Conservation (phyloP, 2,888 invertebrate genomes). For the Stenodera caucasica region DNA sequence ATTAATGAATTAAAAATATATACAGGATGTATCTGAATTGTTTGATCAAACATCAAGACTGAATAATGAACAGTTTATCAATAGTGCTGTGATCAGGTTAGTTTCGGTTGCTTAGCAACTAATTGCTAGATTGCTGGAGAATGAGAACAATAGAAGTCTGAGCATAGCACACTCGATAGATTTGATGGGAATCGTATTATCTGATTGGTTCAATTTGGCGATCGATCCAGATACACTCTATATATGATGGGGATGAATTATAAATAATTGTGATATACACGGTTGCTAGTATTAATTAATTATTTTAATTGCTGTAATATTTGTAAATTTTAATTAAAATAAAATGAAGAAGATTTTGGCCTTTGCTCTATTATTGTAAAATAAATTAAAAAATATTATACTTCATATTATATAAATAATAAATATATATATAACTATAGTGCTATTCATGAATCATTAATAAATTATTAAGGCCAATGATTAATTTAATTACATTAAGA, state of each 20-base stretch:
- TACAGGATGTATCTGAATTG: too few species aligned
- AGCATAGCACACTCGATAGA: too few species aligned
- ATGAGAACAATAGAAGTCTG: too few species aligned
- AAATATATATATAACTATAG: not conserved
- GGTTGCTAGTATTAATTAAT: constrained; percentile 20
- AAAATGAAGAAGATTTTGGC: constrained; percentile 18
- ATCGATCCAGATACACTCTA: too few species aligned
- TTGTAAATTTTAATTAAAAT: not conserved
- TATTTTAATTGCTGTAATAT: constrained; percentile 20
- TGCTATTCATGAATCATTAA: too few species aligned
- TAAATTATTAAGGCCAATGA: not conserved
- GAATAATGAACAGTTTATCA: too few species aligned
- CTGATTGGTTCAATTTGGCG: too few species aligned
- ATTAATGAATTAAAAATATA: not conserved
- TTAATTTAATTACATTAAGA: not conserved
- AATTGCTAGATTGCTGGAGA: too few species aligned
- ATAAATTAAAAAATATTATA: constrained; percentile 8
- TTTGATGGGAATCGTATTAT: too few species aligned
- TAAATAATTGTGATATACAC: constrained; percentile 27
- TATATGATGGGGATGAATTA: constrained; percentile 15
- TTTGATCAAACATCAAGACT: too few species aligned
- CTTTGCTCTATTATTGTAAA: constrained; percentile 28
- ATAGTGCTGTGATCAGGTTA: too few species aligned
- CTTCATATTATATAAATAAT: not conserved
- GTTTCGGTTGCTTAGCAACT: too few species aligned